Evolutionary conservation across 2,888 invertebrate genomes (phyloP).

Genomic region (Augiades crinisus): DNA sequence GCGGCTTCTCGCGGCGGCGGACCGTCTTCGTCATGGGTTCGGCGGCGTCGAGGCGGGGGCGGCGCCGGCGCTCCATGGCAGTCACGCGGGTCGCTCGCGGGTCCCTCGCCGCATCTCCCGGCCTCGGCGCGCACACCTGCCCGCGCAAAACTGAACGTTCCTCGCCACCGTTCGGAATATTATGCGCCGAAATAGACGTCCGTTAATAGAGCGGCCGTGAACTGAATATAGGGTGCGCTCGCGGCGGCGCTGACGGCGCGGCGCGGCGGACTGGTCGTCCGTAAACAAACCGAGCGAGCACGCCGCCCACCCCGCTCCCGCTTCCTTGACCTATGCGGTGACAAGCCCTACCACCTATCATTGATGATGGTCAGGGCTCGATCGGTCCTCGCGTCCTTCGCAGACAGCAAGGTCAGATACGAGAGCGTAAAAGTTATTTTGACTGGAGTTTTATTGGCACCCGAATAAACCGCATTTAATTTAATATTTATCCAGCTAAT

Average conservation of each 20-base stretch:
- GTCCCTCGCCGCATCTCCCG: conserved; percentile 42
- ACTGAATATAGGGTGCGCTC: conserved; percentile 71
- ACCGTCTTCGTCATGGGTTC: conserved; percentile 68
- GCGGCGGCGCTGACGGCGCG: conserved; percentile 50
- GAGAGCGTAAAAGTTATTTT: neutral
- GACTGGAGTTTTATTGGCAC: neutral
- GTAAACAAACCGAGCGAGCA: conserved; percentile 50
- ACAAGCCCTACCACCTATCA: conserved; percentile 46
- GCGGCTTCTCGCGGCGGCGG: conserved; percentile 81
- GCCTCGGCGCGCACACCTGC: conserved; percentile 68
- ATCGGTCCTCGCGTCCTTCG: neutral
- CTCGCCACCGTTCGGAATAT: conserved; percentile 67
- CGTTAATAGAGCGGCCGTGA: conserved; percentile 78
- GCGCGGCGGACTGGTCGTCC: conserved; percentile 42
- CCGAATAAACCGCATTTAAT: neutral
- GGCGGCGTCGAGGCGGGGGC: conserved; percentile 68
- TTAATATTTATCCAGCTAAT: too few species aligned
- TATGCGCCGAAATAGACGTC: conserved; percentile 75
- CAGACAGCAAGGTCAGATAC: neutral
- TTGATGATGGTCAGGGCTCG: conserved; percentile 47
- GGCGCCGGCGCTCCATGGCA: conserved; percentile 49
- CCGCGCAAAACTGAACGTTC: conserved; percentile 67
- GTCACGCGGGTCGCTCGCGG: conserved; percentile 44
- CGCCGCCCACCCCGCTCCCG: conserved; percentile 45
- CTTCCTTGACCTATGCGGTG: conserved; percentile 56